Evolutionary conservation across 1,140 invertebrate genomes (phyloP), one percentile per base, ranked within the genome.

Genomic region (Heterodera schachtii): DNA sequence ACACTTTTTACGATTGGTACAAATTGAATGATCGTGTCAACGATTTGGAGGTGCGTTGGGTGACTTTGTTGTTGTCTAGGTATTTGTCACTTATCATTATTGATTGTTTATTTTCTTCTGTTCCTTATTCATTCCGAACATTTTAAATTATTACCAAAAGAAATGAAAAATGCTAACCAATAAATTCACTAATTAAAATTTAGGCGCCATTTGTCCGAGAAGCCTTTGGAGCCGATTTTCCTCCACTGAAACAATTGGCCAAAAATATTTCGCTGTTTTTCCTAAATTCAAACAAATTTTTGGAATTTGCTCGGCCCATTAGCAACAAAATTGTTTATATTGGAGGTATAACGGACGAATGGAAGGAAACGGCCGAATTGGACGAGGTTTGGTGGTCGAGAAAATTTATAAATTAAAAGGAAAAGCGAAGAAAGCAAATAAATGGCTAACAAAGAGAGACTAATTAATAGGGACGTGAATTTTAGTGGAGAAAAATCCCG

Each of bases 261-360:
- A 78, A 73, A 70, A 75, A 86, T 19, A 43, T 76, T 44, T 85
- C 85, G 13, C 75, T 86, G 9, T 19, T 86, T 11, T 86, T 86
- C 57, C 49, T 84, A 9, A 86, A 86, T 49, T 44, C 76, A 6
- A 87, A 86, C 43, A 69, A 79, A 47, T 78, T 81, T 57, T 64
- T 86, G 31, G 85, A 87, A n/a, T 60, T 85, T 3, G 77, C 85
- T 13, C 69, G 84, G 5, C 85, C 85, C 60, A 84, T 82, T 13
- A 75, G 75, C 60, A 79, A 83, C 49, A 86, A 86, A 77, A 49
- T 86, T 57, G 47, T 86, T 69, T 83, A 86, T 67, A 82, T 86
- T 81, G 85, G 85, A 21, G 86, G 86, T 16, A 81, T 86, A 81
- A 70, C 71, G 13, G 73, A 60, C 16, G 60, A 49, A 46, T 11